Evolutionary conservation across 2,113 vertebrate species (phyloP), one percentile per base, ranked within the genome.

Genomic region (Crotalus helleri): DNA sequence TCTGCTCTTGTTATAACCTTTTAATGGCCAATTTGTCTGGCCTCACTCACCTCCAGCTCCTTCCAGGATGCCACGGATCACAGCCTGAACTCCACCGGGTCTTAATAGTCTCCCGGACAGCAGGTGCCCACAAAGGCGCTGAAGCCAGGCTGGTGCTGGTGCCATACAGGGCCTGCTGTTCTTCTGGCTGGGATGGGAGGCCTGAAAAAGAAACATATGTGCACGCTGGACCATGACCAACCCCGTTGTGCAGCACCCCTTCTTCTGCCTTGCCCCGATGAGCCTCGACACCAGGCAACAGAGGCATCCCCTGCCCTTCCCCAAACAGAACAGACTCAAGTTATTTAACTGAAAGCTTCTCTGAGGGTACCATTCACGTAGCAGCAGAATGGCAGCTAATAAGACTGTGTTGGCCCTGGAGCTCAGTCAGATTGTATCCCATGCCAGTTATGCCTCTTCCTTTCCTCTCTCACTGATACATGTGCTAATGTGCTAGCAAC

Each of bases 71-170:
- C 98, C 99, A 94, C 98, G 97, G 90, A 99, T 98, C 29, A 99
- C 98, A 0, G 98, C 98, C 96, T 99, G 99, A 13, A 99, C 98
- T 3, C 99, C 99, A 0, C 26, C 93, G 0, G 98, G 98, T 94
- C 98, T 98, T 95, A 98, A 97, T 86, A 99, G 97, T 92, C 98
- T 97, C 95, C 99, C 98, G 0, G 99, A 99, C 53, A 99, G 98
- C 93, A 99, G 97, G 94, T 98, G 98, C 17, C 99, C 99, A 15
- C 98, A 99, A 0, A 99, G 98, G n/a, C 97, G 97, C 85, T 98
- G 98, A 85, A 99, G 98, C 99, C 99, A 99, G 0, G 95, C 92
- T 0, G 98, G 99, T 58, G 98, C 97, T 24, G 74, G 96, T 24
- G 90, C 81, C 17, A 96, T 94, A 26, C 87, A 69, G 0, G 88